Conservation (phyloP, 2,888 invertebrate genomes). For the Netelia melanura region DNA sequence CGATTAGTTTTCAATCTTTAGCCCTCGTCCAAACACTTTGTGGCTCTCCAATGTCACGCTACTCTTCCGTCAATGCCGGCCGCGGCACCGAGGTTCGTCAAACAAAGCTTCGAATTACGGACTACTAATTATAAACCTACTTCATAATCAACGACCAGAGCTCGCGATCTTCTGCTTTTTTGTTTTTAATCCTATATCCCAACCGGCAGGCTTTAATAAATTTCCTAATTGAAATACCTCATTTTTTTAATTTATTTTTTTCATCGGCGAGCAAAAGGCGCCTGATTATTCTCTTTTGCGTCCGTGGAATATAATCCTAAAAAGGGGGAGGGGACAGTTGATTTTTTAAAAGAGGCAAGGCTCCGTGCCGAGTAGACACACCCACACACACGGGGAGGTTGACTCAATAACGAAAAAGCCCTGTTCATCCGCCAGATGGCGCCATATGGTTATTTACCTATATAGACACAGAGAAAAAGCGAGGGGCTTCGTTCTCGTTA, state of each 20-base stretch:
- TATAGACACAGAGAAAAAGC: background rate
- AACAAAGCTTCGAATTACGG: background rate
- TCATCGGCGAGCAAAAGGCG: background rate
- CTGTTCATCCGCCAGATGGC: conserved; percentile 4
- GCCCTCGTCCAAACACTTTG: conserved; percentile 21
- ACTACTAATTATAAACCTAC: background rate
- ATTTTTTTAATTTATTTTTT: background rate
- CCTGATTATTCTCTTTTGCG: background rate
- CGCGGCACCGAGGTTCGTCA: background rate
- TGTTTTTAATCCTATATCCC: too few relatives aligned
- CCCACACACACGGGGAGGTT: background rate
- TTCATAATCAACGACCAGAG: background rate
- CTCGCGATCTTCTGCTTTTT: too few relatives aligned
- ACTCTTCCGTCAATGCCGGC: background rate
- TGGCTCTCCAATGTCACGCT: background rate
- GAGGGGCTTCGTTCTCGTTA: conserved; percentile 10
- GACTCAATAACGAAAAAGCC: conserved; percentile 11
- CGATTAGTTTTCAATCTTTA: conserved; percentile 56
- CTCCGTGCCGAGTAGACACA: background rate
- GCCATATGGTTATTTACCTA: background rate
- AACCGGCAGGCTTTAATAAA: background rate
- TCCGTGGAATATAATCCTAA: background rate
- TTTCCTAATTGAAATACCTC: background rate
- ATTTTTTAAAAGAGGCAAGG: background rate
- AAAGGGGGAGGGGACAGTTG: background rate